phyloP scores from a whole-genome alignment of 2,888 invertebrate species.

The Euzetes globulus region DNA sequence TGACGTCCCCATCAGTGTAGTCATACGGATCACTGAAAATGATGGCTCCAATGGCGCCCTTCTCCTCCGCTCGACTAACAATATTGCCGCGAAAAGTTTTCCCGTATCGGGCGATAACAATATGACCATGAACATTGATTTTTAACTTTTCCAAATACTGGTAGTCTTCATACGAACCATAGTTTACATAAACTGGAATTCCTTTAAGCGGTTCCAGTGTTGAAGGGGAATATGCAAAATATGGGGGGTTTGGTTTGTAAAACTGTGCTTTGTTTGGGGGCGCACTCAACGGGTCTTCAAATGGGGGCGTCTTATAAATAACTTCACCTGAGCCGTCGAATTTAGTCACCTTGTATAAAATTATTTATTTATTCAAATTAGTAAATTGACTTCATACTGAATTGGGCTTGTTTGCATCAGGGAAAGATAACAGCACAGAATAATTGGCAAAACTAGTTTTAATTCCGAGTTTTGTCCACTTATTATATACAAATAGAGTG shows the following conservation, averaged over 20 bases:
- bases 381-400: not conserved
- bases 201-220: slow-evolving; percentile 39
- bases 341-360: not conserved
- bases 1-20: not conserved
- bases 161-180: slow-evolving; percentile 49
- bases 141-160: slow-evolving; percentile 42
- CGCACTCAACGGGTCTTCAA: not conserved
- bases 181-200: slow-evolving; percentile 48
- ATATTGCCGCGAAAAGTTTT: slow-evolving; percentile 40
- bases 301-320: not conserved
- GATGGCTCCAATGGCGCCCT: slow-evolving; percentile 41
- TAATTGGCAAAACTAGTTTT: slow-evolving; percentile 31
- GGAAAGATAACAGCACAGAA: slow-evolving; percentile 29
- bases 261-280: not conserved
- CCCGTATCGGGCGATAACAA: slow-evolving; percentile 52
- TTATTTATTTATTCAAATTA: too few species aligned
- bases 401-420: slow-evolving; percentile 7
- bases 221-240: not conserved
- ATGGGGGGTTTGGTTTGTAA: not conserved
- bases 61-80: slow-evolving; percentile 43
- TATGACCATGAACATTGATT: slow-evolving; percentile 47
- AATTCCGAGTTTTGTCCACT: slow-evolving; percentile 20
- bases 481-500: slow-evolving; percentile 7
- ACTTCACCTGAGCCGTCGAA: not conserved
- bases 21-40: slow-evolving; percentile 13